Conservation (phyloP, 2,797 vertebrate species). For the Toxotes lorentzi region DNA sequence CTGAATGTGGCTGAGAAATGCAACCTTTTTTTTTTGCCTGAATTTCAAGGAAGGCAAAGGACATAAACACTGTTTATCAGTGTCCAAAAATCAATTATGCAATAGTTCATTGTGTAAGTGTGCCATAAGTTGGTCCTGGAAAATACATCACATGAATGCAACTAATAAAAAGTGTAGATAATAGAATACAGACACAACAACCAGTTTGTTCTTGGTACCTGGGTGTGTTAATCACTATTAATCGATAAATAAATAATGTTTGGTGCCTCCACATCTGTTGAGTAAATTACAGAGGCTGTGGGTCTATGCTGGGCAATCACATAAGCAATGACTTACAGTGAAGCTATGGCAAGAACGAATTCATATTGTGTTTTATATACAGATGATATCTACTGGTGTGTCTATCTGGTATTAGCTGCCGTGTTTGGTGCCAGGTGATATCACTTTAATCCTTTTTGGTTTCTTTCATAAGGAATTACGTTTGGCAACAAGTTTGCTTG, state of each 20-base stretch:
- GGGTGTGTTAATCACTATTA: neutral
- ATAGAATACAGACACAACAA: neutral
- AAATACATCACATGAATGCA: neutral
- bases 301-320: neutral
- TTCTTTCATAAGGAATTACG: neutral
- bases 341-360: neutral
- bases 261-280: neutral
- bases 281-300: neutral
- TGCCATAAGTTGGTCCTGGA: neutral
- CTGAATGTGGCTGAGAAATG: constrained; percentile 13
- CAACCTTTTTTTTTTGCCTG: neutral
- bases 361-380: neutral
- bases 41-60: constrained; percentile 10
- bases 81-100: constrained; percentile 11
- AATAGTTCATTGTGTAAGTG: constrained; percentile 14
- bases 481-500: neutral
- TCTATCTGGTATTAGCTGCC: neutral
- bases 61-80: constrained; percentile 10
- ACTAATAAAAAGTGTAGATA: neutral
- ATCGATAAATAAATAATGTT: neutral
- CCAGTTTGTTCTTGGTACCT: neutral
- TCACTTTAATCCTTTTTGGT: neutral
- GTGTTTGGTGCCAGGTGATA: neutral
- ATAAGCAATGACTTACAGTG: neutral
- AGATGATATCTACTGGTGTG: neutral